Evolutionary conservation across 2,113 vertebrate genomes (phyloP).

Genomic region (Machaerirhynchus nigripectus): DNA sequence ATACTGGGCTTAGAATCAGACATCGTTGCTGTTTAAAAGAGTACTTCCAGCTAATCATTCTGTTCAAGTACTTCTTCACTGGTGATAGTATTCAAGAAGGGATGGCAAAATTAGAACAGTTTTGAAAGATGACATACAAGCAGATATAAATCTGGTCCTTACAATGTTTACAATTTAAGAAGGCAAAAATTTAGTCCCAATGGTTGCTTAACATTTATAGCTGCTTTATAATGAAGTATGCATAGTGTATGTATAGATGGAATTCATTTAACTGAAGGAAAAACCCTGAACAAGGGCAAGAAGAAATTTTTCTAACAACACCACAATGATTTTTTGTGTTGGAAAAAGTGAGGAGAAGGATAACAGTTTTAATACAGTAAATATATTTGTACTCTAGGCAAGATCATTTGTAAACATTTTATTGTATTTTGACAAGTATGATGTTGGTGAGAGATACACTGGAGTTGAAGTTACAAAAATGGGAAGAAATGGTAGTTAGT

Average conservation of each 20-base stretch:
- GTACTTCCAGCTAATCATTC: not conserved
- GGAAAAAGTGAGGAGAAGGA: not conserved
- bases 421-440: not conserved
- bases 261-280: not conserved
- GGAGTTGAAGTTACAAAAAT: not conserved
- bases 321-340: not conserved
- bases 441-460: not conserved
- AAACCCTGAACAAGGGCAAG: not conserved
- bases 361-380: not conserved
- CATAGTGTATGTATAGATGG: not conserved
- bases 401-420: not conserved
- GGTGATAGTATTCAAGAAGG: not conserved
- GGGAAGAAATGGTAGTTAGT: not conserved
- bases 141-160: not conserved
- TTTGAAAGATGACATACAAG: not conserved
- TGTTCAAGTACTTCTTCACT: not conserved
- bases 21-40: not conserved
- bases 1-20: not conserved
- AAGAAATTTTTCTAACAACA: not conserved
- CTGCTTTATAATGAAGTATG: not conserved
- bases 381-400: not conserved
- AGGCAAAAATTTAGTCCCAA: not conserved
- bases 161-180: not conserved
- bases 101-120: not conserved
- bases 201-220: not conserved